These are phyloP conservation scores for Acleris sparsana DNA, from an alignment of 2,888 invertebrate species.

Conservation along the genomic window DNA sequence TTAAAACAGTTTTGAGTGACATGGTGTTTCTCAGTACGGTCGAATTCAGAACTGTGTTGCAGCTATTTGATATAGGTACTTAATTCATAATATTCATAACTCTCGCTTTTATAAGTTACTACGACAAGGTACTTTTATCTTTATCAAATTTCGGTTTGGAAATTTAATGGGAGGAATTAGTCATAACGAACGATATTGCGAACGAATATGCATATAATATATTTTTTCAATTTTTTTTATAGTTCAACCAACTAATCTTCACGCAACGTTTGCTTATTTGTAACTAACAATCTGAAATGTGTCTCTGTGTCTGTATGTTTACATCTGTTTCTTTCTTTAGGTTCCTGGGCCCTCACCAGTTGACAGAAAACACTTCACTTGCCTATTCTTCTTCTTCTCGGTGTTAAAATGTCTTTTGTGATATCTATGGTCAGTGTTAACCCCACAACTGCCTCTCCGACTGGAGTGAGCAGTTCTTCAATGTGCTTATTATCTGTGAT, in stretches of 20 bases:
- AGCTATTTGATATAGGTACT: too few relatives aligned
- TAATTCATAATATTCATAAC: too few relatives aligned
- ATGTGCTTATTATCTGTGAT: slow-evolving; percentile 37
- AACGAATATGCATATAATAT: too few relatives aligned
- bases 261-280: slow-evolving; percentile 1
- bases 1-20: too few relatives aligned
- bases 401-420: slow-evolving; percentile 50
- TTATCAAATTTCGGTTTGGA: too few relatives aligned
- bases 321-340: slow-evolving; percentile 33
- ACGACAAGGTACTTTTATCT: too few relatives aligned
- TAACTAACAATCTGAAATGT: slow-evolving; percentile 14
- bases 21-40: too few relatives aligned
- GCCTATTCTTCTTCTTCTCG: slow-evolving; percentile 49
- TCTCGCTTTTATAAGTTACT: too few relatives aligned
- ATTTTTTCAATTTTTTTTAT: too few relatives aligned
- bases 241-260: neutral
- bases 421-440: slow-evolving; percentile 44
- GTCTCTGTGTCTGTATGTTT: slow-evolving; percentile 22
- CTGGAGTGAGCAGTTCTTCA: slow-evolving; percentile 11
- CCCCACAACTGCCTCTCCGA: neutral
- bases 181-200: neutral
- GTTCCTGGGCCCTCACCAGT: slow-evolving; percentile 34
- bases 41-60: too few relatives aligned
- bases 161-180: too few relatives aligned
- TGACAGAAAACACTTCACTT: slow-evolving; percentile 35